phyloP scores from a whole-genome alignment of 2,797 vertebrate genomes.

The Eospalax fontanierii region DNA sequence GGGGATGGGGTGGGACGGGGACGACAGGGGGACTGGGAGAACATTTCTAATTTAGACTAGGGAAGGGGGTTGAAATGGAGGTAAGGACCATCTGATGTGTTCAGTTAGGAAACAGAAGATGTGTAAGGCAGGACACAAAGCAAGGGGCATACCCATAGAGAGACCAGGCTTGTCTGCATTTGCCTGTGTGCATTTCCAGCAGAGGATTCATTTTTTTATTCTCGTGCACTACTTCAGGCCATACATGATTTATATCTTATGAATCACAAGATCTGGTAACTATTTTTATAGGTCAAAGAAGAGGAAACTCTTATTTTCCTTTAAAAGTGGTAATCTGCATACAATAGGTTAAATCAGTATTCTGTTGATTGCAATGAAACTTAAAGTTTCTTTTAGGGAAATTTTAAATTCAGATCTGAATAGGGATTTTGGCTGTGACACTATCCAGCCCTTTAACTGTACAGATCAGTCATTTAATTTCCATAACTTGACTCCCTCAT shows the following conservation, averaged over 20 bases:
- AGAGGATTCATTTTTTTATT: background rate
- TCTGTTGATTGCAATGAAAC: background rate
- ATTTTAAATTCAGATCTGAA: background rate
- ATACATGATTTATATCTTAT: background rate
- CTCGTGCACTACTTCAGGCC: background rate
- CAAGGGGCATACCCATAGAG: background rate
- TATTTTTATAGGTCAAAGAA: background rate
- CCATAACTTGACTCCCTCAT: background rate
- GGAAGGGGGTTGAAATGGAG: background rate
- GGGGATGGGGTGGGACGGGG: background rate
- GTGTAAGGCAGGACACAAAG: background rate
- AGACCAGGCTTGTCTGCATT: background rate
- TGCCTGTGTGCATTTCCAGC: background rate
- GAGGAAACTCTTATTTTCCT: background rate
- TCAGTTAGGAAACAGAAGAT: background rate
- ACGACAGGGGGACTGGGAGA: background rate
- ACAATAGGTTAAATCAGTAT: background rate
- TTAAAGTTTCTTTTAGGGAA: slow-evolving; percentile 56
- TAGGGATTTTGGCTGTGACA: background rate
- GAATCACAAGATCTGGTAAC: background rate
- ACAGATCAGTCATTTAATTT: slow-evolving; percentile 6
- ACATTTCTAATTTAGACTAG: background rate
- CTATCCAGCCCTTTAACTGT: background rate
- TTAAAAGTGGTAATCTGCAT: background rate
- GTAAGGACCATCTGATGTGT: background rate